Conservation (phyloP, 1,140 invertebrate genomes). For the Amphibalanus amphitrite region DNA sequence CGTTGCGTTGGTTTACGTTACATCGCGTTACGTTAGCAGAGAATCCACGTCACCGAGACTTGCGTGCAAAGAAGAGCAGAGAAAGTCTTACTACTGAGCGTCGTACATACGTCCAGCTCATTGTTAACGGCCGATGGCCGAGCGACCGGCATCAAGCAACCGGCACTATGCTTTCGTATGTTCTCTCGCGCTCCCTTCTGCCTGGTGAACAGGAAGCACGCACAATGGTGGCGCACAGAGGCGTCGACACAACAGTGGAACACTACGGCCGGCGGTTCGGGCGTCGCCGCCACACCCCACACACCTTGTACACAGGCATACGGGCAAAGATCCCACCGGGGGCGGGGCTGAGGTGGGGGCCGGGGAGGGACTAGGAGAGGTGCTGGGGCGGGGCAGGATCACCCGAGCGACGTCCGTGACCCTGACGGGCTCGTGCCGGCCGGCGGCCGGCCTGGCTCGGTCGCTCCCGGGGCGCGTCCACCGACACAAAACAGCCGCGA, state of each 20-base stretch:
- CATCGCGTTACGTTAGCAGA: too few species aligned
- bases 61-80: too few species aligned
- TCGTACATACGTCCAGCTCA: background rate
- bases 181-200: background rate
- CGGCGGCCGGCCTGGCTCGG: too few species aligned
- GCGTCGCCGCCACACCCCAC: background rate
- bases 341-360: too few species aligned
- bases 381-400: too few species aligned
- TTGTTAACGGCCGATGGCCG: background rate
- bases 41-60: too few species aligned
- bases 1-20: too few species aligned
- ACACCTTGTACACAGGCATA: background rate
- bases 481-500: background rate
- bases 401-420: background rate
- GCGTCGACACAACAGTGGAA: background rate
- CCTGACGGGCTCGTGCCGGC: background rate
- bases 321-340: background rate
- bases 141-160: background rate
- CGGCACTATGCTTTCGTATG: background rate
- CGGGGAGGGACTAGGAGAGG: background rate
- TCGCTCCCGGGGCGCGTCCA: background rate
- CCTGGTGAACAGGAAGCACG: background rate
- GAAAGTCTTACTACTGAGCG: too few species aligned
- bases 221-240: background rate
- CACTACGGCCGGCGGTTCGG: background rate